Evolutionary conservation across 1,140 invertebrate genomes (phyloP).

Genomic region (Hirudo medicinalis): DNA sequence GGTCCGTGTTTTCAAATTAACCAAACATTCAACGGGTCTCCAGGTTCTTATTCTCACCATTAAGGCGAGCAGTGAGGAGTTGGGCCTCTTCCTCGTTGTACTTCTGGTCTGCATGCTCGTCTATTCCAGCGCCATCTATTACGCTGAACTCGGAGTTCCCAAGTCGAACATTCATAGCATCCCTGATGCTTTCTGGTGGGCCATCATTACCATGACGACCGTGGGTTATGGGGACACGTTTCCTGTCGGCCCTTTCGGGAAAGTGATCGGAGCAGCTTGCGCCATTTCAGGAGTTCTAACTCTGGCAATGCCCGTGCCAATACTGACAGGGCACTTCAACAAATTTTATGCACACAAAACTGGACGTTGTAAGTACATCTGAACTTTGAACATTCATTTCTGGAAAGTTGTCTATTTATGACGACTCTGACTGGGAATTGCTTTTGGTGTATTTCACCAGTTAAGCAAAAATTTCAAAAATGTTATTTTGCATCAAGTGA

Average conservation of each 20-base stretch:
- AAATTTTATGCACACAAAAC: conserved; percentile 61
- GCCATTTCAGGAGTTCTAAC: conserved; percentile 82
- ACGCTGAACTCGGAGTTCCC: conserved; percentile 33
- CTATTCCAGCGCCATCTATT: conserved; percentile 40
- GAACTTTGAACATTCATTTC: neutral
- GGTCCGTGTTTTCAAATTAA: conserved; percentile 40
- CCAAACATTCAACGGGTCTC: conserved; percentile 44
- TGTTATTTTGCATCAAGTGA: no score
- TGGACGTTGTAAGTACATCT: conserved; percentile 8
- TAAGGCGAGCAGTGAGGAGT: conserved; percentile 38
- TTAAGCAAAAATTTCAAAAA: no score
- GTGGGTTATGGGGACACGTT: conserved; percentile 52
- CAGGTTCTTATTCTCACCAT: conserved; percentile 45
- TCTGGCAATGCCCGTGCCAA: conserved; percentile 82
- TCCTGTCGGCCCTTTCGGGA: conserved; percentile 45
- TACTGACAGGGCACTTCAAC: conserved; percentile 89
- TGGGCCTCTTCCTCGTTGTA: conserved; percentile 37
- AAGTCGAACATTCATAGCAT: conserved; percentile 54
- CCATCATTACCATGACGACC: conserved; percentile 9
- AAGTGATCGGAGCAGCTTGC: conserved; percentile 86
- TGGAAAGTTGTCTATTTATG: no score
- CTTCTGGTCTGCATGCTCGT: conserved; percentile 38
- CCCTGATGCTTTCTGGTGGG: conserved; percentile 43
- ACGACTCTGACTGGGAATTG: no score
- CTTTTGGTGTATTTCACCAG: no score